Evolutionary conservation across 2,797 vertebrate genomes (phyloP), one percentile per base, ranked within the genome.

Genomic region (Philypnodon macrostomus): DNA sequence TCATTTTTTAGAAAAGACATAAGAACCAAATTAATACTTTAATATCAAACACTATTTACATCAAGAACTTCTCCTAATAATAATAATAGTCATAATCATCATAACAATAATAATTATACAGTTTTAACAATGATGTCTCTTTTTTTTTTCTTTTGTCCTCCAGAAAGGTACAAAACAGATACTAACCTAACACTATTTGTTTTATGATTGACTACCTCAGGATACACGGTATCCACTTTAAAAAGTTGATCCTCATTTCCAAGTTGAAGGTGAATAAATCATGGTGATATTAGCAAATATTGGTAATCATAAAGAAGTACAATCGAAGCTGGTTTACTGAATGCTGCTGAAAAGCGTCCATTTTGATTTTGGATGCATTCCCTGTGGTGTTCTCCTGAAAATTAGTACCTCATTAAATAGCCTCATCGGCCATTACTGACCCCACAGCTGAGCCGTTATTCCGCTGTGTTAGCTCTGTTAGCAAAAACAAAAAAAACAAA

Each of bases 1-100:
- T 92, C 84, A 19, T 79, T 70, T 87, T 87, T 86, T 95, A 94
- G 89, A 96, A 95, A 98, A 98, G 93, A 96, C 92, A 92, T 94
- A 95, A 92, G 91, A 98, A 97, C 94, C 92, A 95, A 98, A 96
- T 98, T 91, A 98, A 97, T 95, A 96, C 90, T 95, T 98, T 97
- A 95, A 96, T 98, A 98, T 98, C 95, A 98, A 98, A 98, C 93
- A 98, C 91, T 98, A 98, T 98, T 92, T 98, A 98, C 96, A 98
- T 93, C 95, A 94, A 86, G 91, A 93, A 90, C 63, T 69, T 81
- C 64, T 88, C 83, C 93, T 94, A 93, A 94, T 94, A 95, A 95
- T 94, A 81, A 81, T 85, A 82, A 42, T 80, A 51, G 71, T 85
- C 61, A 74, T 87, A 63, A 73, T 83, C 58, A 67, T 75, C 47